Percentiles rank a stretch among this genome's conserved stretches.
Conservation (phyloP, 2,113 vertebrate species). For the mouse (Mus musculus) region GRCm39 chr11:11483001-11483500, state of each 20-base stretch:
- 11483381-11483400: neutral
- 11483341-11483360: neutral
- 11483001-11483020: neutral
- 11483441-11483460: neutral
- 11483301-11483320: too few relatives aligned
- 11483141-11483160: neutral
- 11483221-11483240: neutral
- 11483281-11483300: neutral
- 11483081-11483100: neutral
- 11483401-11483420: neutral
- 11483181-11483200: neutral
- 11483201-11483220: neutral
- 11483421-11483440: neutral
- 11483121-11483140: neutral
- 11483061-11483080: conserved; percentile 16
- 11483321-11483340: neutral
- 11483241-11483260: fast-evolving
- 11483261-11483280: neutral
- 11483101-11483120: neutral
- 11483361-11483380: fast-evolving
- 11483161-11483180: neutral
- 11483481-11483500: neutral
- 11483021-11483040: conserved; percentile 60
- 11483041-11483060: conserved; percentile 50
- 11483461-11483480: too few relatives aligned